Base-by-base conservation (phyloP, 2,797 vertebrate species). In the Sebastolobus alascanus region DNA sequence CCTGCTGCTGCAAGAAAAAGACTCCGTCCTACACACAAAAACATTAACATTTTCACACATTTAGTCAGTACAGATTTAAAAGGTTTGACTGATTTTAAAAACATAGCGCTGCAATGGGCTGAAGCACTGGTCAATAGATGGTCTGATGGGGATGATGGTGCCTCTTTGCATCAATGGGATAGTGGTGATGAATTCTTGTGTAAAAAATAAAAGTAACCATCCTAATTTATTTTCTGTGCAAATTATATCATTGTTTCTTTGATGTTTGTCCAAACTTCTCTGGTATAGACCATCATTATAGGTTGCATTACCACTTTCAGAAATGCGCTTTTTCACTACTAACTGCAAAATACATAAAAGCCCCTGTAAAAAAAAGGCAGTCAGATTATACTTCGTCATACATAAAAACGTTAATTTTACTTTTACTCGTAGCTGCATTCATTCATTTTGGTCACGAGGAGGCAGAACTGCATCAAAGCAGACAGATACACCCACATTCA, bases 1-100 rank as follows among this genome's bases (percentile, higher is more conserved):
- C 8, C 72, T 87, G 76, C 68, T 77, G 50, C 33, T 3, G 55
- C 43, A 52, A 13, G 22, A 55, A 66, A 65, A 71, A 59, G 9
- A 2, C n/a, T 65, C 46, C 4, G 0, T 2, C 27, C 50, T 61
- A 40, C 13, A 69, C 29, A 60, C 18, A 75, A 46, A 70, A 73
- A 33, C 35, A 33, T 25, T 18, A n/a, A 46, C 38, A 61, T 73
- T 50, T 22, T 55, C 11, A 63, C 35, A 56, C 9, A 22, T 1
- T 2, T 38, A 35, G 35, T 58, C 25, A 70, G 54, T 63, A 35
- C 54, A 64, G 6, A 35, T 16, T 38, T 38, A 56, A 67, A 52
- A 35, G 1, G 1, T 61, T 16, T 2, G 20, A 22, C 7, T 60
- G 12, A 9, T 50, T 25, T 25, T 25, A 25, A 67, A 68, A 79